Evolutionary conservation across 2,888 invertebrate species (phyloP).

Genomic region (Dynastes grantii): DNA sequence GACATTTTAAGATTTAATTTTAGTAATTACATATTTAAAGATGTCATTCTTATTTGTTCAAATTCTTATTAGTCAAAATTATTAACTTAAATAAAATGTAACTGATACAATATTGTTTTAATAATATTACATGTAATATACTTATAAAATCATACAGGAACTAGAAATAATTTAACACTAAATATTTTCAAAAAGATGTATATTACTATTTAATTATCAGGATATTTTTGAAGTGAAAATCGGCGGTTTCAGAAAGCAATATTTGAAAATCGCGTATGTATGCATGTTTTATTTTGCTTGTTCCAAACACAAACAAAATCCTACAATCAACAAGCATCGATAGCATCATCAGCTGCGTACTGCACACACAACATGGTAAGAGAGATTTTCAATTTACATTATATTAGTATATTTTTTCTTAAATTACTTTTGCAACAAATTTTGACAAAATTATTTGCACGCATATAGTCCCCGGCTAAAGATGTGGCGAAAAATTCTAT

Average conservation of each 20-base stretch:
- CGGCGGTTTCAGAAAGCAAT: not conserved
- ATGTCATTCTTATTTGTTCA: not conserved
- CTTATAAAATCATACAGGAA: not conserved
- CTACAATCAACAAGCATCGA: constrained; percentile 53
- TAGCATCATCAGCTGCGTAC: constrained; percentile 31
- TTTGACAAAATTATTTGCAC: not conserved
- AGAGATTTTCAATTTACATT: not conserved
- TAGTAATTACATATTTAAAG: not conserved
- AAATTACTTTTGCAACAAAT: not conserved
- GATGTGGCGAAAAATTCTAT: constrained; percentile 16
- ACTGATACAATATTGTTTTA: not conserved
- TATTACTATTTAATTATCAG: too few relatives aligned
- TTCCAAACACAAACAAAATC: constrained; percentile 54
- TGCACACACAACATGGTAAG: constrained; percentile 50
- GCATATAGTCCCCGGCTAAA: constrained; percentile 38
- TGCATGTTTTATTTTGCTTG: constrained; percentile 49
- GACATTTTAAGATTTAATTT: constrained; percentile 68
- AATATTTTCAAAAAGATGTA: not conserved
- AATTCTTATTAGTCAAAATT: constrained; percentile 9
- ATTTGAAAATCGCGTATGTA: constrained; percentile 51
- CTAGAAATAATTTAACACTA: not conserved
- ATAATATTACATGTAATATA: not conserved
- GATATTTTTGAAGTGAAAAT: not conserved
- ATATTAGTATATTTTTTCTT: not conserved
- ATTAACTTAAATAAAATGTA: not conserved